Conservation (phyloP, 2,113 vertebrate species). For the Gadus chalcogrammus region DNA sequence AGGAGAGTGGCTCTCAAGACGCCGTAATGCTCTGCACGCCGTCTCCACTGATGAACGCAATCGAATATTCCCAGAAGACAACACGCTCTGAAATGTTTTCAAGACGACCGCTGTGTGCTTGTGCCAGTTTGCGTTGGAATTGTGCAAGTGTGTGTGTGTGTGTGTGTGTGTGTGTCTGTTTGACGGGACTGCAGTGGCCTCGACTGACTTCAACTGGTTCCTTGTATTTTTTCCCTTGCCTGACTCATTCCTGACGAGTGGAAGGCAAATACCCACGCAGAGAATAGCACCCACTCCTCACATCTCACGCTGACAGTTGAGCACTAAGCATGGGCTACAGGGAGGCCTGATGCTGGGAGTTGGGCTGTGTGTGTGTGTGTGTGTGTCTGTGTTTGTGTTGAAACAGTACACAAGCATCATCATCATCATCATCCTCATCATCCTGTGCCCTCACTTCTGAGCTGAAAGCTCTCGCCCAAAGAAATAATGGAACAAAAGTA, state of each 20-base stretch:
- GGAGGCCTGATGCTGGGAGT: not conserved
- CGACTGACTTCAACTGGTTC: too few species aligned
- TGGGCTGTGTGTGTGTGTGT: not conserved
- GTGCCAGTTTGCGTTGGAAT: too few species aligned
- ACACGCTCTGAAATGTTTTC: too few species aligned
- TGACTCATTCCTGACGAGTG: not conserved
- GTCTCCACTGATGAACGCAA: too few species aligned
- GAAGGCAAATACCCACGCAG: conserved; percentile 20
- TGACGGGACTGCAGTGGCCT: not conserved
- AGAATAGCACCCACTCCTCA: conserved; percentile 28
- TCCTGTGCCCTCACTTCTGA: not conserved
- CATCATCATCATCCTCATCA: conserved; percentile 13
- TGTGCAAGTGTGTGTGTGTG: too few species aligned
- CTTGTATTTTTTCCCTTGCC: too few species aligned
- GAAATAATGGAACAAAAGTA: not conserved
- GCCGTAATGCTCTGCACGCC: too few species aligned
- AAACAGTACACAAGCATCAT: conserved; percentile 33
- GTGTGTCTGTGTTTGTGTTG: not conserved
- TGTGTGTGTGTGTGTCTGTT: too few species aligned
- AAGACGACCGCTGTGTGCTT: too few species aligned
- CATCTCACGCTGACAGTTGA: conserved; percentile 34
- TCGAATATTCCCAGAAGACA: too few species aligned
- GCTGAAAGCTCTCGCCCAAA: conserved; percentile 6
- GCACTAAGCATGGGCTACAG: conserved; percentile 25
- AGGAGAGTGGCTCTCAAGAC: not conserved